A percentile compares a stretch with the other conserved stretches of the same genome.
These are phyloP conservation scores for Osmerus mordax DNA, from an alignment of 2,113 vertebrate species.

Conservation along the genomic window DNA sequence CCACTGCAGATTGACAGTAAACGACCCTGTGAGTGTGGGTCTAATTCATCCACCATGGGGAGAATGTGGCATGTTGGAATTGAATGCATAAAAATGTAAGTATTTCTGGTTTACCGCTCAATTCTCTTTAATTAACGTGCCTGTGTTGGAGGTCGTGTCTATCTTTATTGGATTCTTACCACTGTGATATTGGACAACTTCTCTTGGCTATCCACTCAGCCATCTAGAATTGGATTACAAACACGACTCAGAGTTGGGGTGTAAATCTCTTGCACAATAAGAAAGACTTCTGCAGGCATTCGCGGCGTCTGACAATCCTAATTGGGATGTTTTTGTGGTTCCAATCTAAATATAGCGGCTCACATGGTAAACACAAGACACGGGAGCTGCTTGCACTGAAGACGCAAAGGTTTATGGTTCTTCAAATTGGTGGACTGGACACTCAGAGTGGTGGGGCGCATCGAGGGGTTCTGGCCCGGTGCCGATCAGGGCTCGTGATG, in stretches of 20 bases:
- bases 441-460: conserved; percentile 47
- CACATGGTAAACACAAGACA: conserved; percentile 63
- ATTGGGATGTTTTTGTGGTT: conserved; percentile 17
- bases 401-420: conserved; percentile 46
- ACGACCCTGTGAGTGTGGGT: conserved; percentile 43
- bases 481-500: conserved; percentile 58
- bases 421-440: conserved; percentile 48
- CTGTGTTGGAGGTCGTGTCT: conserved; percentile 28
- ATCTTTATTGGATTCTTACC: background rate
- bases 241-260: conserved; percentile 23
- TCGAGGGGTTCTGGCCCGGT: conserved; percentile 49
- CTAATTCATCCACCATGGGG: conserved; percentile 42
- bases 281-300: conserved; percentile 28
- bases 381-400: conserved; percentile 27
- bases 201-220: conserved; percentile 3
- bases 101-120: conserved; percentile 39
- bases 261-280: conserved; percentile 15
- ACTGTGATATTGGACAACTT: background rate
- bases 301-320: conserved; percentile 31
- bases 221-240: conserved; percentile 12
- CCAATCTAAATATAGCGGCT: conserved; percentile 55
- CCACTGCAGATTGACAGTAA: conserved; percentile 51
- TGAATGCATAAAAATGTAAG: conserved; percentile 32
- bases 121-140: conserved; percentile 35
- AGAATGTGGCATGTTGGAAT: conserved; percentile 41